Conservation (phyloP, 2,888 invertebrate species). For the Phyllotreta cruciferae region DNA sequence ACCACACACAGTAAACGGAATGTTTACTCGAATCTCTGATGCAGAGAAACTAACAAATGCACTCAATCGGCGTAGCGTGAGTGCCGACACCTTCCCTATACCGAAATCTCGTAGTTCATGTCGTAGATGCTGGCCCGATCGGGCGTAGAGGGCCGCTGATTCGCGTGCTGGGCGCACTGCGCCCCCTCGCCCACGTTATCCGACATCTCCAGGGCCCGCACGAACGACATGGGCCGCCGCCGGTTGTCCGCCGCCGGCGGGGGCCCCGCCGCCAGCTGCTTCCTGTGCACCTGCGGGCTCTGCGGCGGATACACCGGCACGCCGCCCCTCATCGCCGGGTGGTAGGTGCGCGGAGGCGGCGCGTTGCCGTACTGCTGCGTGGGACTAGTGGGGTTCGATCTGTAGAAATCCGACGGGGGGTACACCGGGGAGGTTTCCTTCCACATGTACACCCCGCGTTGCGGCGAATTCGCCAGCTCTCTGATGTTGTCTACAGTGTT, state of each 20-base stretch:
- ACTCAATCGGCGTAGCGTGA: slow-evolving; percentile 56
- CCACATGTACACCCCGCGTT: slow-evolving; percentile 82
- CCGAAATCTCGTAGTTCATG: slow-evolving; percentile 95
- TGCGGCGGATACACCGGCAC: slow-evolving; percentile 73
- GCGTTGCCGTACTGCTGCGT: slow-evolving; percentile 59
- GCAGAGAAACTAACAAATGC: slow-evolving; percentile 55
- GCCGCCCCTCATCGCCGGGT: slow-evolving; percentile 71
- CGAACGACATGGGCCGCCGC: slow-evolving; percentile 85
- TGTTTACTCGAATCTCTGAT: slow-evolving; percentile 54
- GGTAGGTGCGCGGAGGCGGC: slow-evolving; percentile 63
- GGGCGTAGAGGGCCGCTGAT: slow-evolving; percentile 66
- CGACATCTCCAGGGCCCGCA: slow-evolving; percentile 87
- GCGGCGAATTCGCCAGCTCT: slow-evolving; percentile 87
- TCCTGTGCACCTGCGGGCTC: slow-evolving; percentile 67
- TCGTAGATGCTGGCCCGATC: slow-evolving; percentile 91
- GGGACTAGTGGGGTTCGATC: slow-evolving; percentile 79
- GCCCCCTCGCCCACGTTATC: slow-evolving; percentile 72
- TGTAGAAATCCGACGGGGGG: slow-evolving; percentile 59
- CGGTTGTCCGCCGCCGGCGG: slow-evolving; percentile 58
- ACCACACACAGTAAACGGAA: slow-evolving; percentile 46
- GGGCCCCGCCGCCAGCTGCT: slow-evolving; percentile 51
- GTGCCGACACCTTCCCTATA: slow-evolving; percentile 71
- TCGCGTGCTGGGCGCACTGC: slow-evolving; percentile 58
- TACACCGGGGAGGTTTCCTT: slow-evolving; percentile 78
- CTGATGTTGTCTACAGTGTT: slow-evolving; percentile 86